phyloP scores from a whole-genome alignment of 2,888 invertebrate species.

The Rhopalosiphum nymphaeae region DNA sequence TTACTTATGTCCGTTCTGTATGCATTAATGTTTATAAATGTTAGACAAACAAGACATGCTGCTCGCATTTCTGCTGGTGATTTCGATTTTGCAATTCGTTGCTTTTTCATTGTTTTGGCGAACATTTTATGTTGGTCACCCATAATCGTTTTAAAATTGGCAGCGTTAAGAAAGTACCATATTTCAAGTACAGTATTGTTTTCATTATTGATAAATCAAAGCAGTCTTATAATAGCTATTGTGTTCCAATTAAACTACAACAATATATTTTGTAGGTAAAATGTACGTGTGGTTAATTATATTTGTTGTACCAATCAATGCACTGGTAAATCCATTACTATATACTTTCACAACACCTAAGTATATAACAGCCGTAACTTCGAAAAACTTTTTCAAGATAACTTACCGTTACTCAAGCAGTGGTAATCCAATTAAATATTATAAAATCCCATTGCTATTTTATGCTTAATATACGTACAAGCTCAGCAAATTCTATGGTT shows the following conservation, averaged over 20 bases:
- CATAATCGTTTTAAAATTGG: conserved; percentile 76
- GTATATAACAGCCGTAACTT: conserved; percentile 70
- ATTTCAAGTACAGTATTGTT: conserved; percentile 73
- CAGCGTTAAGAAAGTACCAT: conserved; percentile 74
- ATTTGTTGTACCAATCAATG: conserved; percentile 78
- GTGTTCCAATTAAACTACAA: background rate
- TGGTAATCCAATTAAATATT: conserved; percentile 13
- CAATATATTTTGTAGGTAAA: conserved; percentile 71
- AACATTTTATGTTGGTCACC: conserved; percentile 81
- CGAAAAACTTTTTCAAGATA: background rate
- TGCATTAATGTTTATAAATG: conserved; percentile 76
- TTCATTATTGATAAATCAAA: background rate
- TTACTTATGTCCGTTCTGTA: conserved; percentile 76
- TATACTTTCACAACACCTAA: conserved; percentile 80
- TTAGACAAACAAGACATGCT: conserved; percentile 76
- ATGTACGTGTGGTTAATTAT: conserved; percentile 78
- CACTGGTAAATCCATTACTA: conserved; percentile 77
- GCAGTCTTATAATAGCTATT: background rate
- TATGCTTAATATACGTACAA: background rate
- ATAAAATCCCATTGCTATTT: background rate
- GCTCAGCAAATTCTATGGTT: background rate
- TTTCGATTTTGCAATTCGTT: conserved; percentile 77
- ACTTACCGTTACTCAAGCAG: conserved; percentile 5
- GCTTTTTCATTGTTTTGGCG: conserved; percentile 80
- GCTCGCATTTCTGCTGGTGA: conserved; percentile 75